Evolutionary conservation across 2,797 vertebrate species (phyloP), one percentile per base, ranked within the genome.

Genomic region (Rhodeus uyekii): DNA sequence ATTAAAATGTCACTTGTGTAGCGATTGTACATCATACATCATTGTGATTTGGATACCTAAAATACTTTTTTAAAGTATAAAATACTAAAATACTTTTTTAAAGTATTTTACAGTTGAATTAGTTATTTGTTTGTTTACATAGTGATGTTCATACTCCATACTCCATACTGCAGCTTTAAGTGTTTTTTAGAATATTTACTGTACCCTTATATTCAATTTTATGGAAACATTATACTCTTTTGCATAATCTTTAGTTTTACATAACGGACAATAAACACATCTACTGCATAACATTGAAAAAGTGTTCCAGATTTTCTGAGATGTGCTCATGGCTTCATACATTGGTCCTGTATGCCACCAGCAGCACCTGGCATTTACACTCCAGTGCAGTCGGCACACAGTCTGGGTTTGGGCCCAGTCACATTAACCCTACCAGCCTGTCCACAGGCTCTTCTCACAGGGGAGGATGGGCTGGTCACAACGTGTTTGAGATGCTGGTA

Each of bases 291-390:
- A 71, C 24, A 68, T 2, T 32, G 8, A 44, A 69, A 38, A 79
- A 69, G 67, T 81, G 42, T 73, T 81, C 55, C 68, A 48, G 67
- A 38, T 61, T 61, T 48, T 19, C 14, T 5, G 29, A 73, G n/a
- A 55, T 65, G 24, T 24, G 61, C 38, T n/a, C 13, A 58, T 76
- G 80, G 38, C 73, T 58, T 82, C 71, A 74, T 29, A 38, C 1
- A 1, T 5, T 6, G 32, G 12, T 48, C 83, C 89, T 86, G 44
- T 60, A 73, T 83, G 93, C 94, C 95, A 95, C 92, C 91, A 94
- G 94, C 94, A 92, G 92, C 93, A 93, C 85, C 88, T 95, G 94
- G 92, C 93, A 95, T 95, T 95, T 94, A 94, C 93, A 93, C 91
- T 90, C 90, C 90, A 93, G 89, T 93, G 92, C 91, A 87, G 89